Base-by-base conservation (phyloP, 2,797 vertebrate genomes). In the Hylomyscus alleni region DNA sequence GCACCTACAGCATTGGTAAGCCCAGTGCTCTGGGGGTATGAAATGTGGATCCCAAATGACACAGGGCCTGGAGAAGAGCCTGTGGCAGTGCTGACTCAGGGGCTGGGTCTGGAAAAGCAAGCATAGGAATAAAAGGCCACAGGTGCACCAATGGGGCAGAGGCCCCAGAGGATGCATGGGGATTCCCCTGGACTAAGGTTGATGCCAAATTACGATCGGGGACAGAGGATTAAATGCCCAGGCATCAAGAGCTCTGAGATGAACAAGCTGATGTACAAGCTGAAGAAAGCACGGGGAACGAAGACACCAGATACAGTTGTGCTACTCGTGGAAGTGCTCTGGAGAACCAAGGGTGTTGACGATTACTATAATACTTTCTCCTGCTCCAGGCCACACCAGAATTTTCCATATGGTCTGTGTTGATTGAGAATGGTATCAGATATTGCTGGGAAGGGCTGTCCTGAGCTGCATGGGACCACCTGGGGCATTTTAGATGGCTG, bases 121-220 rank as follows among this genome's bases (percentile, higher is more conserved):
- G 58, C 13, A 15, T 7, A 34, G 85, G 84, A 72, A 37, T 50
- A 7, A 54, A 67, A 85, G 78, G 37, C 44, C 76, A 34, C 26
- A 26, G 40, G 50, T 3, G 1, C 0, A 1, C 10, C 26, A 2
- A 0, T 0, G 24, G 54, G 31, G n/a, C 75, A 26, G 22, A 81
- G 81, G 40, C 47, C 80, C 44, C 12, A 1, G 20, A 72, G 47
- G 37, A 34, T n/a, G 34, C 10, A 1, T 26, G 8, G 1, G 14
- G 67, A 14, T 17, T 20, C 60, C 0, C 0, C 52, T 44, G 81
- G 26, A 47, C 12, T 44, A 19, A 56, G 76, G 26, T 24, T 31
- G 54, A 75, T n/a, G 60, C 31, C 84, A 60, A 60, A 26, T 12
- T 52, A 37, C 8, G 20, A n/a, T 13, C 8, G 1, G 22, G 47